These are phyloP conservation scores for Gortyna flavago DNA, from an alignment of 2,888 invertebrate species.

Conservation along the genomic window DNA sequence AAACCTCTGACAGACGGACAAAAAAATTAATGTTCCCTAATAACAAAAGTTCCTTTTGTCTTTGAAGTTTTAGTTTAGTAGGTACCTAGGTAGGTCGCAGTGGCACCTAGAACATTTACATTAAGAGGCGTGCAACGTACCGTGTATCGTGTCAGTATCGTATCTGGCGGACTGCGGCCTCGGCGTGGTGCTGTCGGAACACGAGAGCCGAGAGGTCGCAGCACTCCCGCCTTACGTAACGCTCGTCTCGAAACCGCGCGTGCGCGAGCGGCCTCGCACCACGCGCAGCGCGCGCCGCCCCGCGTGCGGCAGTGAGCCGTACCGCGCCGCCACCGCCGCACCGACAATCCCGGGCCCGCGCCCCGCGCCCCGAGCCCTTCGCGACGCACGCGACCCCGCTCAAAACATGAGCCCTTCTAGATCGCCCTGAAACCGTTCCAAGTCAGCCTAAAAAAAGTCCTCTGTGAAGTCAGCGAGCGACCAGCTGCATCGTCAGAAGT, in stretches of 20 bases:
- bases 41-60: neutral
- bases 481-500: slow-evolving; percentile 8
- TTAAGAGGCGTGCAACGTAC: neutral
- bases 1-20: neutral
- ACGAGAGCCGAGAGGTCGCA: slow-evolving; percentile 33
- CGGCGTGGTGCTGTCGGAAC: slow-evolving; percentile 3
- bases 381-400: slow-evolving; percentile 12
- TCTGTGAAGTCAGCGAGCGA: neutral
- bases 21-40: neutral
- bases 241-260: slow-evolving; percentile 30
- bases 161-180: neutral
- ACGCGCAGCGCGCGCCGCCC: slow-evolving; percentile 23
- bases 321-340: slow-evolving; percentile 53
- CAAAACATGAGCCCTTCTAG: slow-evolving; percentile 40
- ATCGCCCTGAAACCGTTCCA: slow-evolving; percentile 32
- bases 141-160: neutral
- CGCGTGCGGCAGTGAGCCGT: slow-evolving; percentile 48
- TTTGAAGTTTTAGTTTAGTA: neutral
- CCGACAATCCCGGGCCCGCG: slow-evolving; percentile 28
- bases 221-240: slow-evolving; percentile 40
- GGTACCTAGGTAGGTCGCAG: neutral
- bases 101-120: neutral
- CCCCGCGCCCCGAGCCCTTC: slow-evolving; percentile 17
- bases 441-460: too few relatives aligned
- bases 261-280: slow-evolving; percentile 49